Conservation (phyloP, 2,888 invertebrate species). For the Eupithecia dodoneata region DNA sequence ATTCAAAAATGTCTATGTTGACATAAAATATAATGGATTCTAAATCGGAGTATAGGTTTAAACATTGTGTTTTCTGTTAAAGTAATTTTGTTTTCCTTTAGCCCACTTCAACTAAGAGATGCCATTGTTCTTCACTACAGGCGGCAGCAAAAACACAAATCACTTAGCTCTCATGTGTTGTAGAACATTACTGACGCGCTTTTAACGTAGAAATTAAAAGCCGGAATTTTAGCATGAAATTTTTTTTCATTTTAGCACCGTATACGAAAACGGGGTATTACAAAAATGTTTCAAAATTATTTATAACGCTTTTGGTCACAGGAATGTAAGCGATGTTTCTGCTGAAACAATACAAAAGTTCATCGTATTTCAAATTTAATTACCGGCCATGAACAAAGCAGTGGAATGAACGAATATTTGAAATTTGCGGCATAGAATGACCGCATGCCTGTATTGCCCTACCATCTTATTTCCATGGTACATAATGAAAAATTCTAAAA, state of each 20-base stretch:
- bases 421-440: slow-evolving; percentile 7
- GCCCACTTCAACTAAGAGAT: slow-evolving; percentile 12
- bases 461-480: neutral
- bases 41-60: no score
- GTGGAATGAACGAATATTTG: slow-evolving; percentile 9
- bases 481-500: neutral
- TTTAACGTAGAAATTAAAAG: slow-evolving; percentile 41
- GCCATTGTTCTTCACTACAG: neutral
- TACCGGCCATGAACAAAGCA: slow-evolving; percentile 13
- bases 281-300: slow-evolving; percentile 35
- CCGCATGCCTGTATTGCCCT: neutral
- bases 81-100: neutral
- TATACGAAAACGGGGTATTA: slow-evolving; percentile 31
- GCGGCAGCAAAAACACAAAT: slow-evolving; percentile 32
- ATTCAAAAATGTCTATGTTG: no score
- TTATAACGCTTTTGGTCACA: slow-evolving; percentile 26
- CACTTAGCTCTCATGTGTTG: slow-evolving; percentile 24
- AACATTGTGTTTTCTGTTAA: neutral
- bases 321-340: slow-evolving; percentile 21
- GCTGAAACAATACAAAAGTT: slow-evolving; percentile 24
- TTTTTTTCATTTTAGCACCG: slow-evolving; percentile 35
- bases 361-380: slow-evolving; percentile 22
- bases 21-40: no score
- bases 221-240: slow-evolving; percentile 33
- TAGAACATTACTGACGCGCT: slow-evolving; percentile 28